These are phyloP conservation scores for Premnoplex brunnescens DNA, from an alignment of 2,797 vertebrate genomes.

Conservation along the genomic window DNA sequence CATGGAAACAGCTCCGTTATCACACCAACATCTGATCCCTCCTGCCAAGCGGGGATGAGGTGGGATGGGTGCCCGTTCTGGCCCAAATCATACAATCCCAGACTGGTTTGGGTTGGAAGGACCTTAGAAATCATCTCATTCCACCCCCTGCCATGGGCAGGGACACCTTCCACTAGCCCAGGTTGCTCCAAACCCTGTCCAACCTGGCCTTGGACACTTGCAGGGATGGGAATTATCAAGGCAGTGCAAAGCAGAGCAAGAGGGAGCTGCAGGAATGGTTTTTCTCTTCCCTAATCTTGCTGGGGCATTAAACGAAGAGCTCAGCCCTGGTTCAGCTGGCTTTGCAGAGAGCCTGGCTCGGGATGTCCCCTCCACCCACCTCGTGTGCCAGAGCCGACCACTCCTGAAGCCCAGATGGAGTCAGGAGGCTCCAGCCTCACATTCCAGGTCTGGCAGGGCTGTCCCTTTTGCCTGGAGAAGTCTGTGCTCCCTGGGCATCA, in stretches of 20 bases:
- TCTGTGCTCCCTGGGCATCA: fast-evolving
- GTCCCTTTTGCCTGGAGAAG: neutral
- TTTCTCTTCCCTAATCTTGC: neutral
- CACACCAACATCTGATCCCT: neutral
- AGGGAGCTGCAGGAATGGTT: neutral
- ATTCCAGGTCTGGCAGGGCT: neutral
- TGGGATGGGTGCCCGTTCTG: fast-evolving
- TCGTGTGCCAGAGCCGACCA: fast-evolving
- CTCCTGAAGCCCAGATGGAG: neutral
- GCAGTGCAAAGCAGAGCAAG: neutral
- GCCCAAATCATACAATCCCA: neutral
- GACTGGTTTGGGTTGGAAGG: neutral
- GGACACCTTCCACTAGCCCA: fast-evolving
- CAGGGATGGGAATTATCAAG: neutral
- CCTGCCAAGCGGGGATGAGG: neutral
- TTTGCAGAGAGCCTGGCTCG: neutral
- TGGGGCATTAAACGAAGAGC: neutral
- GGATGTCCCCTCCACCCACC: neutral
- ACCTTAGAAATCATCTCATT: fast-evolving
- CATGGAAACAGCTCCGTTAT: constrained; percentile 52
- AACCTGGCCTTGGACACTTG: neutral
- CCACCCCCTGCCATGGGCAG: neutral
- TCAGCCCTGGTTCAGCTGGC: neutral
- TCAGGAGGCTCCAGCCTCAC: neutral
- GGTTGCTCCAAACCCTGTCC: neutral